Conservation (phyloP, 2,113 vertebrate genomes). For the Sebastes schlegelii region DNA sequence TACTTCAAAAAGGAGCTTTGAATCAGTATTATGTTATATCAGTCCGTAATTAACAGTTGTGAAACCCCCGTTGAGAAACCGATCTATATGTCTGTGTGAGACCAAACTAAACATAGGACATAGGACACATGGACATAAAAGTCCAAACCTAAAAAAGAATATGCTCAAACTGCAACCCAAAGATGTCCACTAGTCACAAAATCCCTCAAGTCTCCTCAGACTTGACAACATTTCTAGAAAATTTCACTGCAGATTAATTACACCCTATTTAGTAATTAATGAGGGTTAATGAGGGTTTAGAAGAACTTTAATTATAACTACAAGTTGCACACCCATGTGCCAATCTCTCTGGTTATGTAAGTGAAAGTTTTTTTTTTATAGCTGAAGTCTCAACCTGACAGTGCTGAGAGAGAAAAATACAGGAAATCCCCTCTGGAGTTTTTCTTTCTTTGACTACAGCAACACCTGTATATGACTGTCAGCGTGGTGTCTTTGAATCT, state of each 20-base stretch:
- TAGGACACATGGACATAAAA: neutral
- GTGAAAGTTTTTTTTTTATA: neutral
- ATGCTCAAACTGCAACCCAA: neutral
- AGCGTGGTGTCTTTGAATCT: slow-evolving; percentile 24
- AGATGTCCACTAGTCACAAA: neutral
- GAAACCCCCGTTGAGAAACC: neutral
- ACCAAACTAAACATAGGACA: neutral
- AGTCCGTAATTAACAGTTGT: neutral
- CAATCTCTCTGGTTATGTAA: slow-evolving; percentile 28
- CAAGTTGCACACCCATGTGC: slow-evolving; percentile 23
- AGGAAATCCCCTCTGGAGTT: slow-evolving; percentile 23
- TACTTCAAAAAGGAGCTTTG: neutral
- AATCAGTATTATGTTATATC: neutral
- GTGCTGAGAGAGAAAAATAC: slow-evolving; percentile 5
- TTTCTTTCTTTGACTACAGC: slow-evolving; percentile 35
- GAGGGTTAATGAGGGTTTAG: slow-evolving; percentile 45
- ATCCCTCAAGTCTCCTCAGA: neutral
- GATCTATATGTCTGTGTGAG: neutral
- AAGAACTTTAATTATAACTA: slow-evolving; percentile 41
- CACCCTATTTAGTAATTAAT: slow-evolving; percentile 43
- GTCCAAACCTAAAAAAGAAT: neutral
- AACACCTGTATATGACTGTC: slow-evolving; percentile 48
- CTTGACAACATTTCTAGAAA: slow-evolving; percentile 22
- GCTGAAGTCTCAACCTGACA: slow-evolving; percentile 21
- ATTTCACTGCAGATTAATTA: slow-evolving; percentile 44